Percentiles rank a stretch among this genome's conserved stretches.
These are phyloP conservation scores for Ptyas mucosa DNA, from an alignment of 2,113 vertebrate species.

Conservation along the genomic window DNA sequence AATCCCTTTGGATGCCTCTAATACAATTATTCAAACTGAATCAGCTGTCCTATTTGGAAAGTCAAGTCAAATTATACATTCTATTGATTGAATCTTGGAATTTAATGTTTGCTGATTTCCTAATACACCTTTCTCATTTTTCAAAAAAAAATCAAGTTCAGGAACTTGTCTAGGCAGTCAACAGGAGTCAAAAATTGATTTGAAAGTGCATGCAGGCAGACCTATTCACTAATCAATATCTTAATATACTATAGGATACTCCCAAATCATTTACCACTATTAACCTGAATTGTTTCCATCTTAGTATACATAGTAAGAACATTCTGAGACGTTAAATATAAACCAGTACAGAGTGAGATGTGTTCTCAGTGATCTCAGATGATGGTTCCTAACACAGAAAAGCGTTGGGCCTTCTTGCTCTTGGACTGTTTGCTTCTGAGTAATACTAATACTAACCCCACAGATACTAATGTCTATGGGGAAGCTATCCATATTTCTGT, in stretches of 20 bases:
- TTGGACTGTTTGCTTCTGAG: neutral
- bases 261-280: neutral
- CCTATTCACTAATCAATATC: neutral
- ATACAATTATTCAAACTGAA: neutral
- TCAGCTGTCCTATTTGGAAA: neutral
- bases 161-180: neutral
- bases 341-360: neutral
- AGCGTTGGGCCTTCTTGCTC: neutral
- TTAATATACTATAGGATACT: neutral
- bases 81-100: neutral
- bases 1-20: neutral
- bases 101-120: neutral
- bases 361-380: neutral
- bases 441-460: neutral
- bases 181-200: neutral
- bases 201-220: neutral
- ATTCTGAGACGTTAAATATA: neutral
- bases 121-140: neutral
- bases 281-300: neutral
- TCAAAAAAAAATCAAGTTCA: neutral
- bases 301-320: neutral
- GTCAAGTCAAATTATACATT: neutral
- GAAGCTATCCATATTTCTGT: neutral
- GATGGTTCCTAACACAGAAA: neutral
- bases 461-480: neutral